Evolutionary conservation across 2,888 invertebrate genomes (phyloP).

Genomic region (Heliconius ismenius): DNA sequence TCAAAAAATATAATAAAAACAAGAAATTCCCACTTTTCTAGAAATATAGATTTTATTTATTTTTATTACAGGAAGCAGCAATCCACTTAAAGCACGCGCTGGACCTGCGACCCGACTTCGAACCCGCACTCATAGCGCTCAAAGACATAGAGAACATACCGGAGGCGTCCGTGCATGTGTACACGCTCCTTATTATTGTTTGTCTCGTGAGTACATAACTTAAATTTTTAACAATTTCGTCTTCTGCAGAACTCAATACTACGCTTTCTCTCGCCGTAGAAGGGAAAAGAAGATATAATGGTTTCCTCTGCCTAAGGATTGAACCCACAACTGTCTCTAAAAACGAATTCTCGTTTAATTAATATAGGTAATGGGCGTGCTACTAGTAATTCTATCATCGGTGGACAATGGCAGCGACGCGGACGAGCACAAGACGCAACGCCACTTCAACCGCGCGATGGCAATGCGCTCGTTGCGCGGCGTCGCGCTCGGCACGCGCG

Average conservation of each 20-base stretch:
- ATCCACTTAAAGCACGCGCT: slow-evolving; percentile 91
- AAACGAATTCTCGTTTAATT: background rate
- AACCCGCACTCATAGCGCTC: slow-evolving; percentile 89
- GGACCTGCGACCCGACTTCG: slow-evolving; percentile 92
- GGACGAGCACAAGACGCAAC: slow-evolving; percentile 86
- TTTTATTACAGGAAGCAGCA: slow-evolving; percentile 87
- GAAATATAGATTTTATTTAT: background rate
- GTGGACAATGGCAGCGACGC: slow-evolving; percentile 81
- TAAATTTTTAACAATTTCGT: background rate
- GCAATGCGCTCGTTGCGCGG: slow-evolving; percentile 91
- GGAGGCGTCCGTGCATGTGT: slow-evolving; percentile 90
- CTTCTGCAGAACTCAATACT: too few species aligned
- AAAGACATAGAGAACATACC: slow-evolving; percentile 92
- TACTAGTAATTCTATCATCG: slow-evolving; percentile 90
- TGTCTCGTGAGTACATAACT: slow-evolving; percentile 82
- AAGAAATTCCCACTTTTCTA: background rate
- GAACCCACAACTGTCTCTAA: too few species aligned
- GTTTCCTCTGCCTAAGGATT: too few species aligned
- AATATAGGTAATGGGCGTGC: slow-evolving; percentile 88
- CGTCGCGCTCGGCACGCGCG: slow-evolving; percentile 67
- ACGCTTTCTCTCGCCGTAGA: too few species aligned
- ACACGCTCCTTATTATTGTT: slow-evolving; percentile 92
- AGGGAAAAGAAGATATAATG: too few species aligned
- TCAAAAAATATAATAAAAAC: too few species aligned
- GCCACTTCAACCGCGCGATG: slow-evolving; percentile 94